These are phyloP conservation scores for Gadopsis marmoratus DNA, from an alignment of 2,797 vertebrate genomes.

Conservation along the genomic window DNA sequence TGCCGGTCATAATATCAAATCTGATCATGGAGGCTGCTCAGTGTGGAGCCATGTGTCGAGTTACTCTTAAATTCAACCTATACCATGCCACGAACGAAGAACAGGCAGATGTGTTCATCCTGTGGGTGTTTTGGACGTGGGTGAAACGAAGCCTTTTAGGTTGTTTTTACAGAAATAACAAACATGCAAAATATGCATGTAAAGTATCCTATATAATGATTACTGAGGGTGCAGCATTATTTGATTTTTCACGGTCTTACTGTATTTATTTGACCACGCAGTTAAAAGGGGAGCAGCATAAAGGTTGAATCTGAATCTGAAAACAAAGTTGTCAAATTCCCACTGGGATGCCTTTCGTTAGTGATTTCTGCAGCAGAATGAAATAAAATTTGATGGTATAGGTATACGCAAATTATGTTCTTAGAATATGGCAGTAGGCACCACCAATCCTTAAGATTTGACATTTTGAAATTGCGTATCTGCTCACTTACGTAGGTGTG, in stretches of 20 bases:
- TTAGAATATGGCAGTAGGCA: constrained; percentile 7
- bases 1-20: constrained; percentile 61
- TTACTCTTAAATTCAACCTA: constrained; percentile 38
- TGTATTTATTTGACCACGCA: not conserved
- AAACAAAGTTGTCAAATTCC: constrained; percentile 16
- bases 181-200: not conserved
- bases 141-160: not conserved
- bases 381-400: not conserved
- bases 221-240: not conserved
- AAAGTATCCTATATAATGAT: not conserved
- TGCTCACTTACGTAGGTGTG: not conserved
- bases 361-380: not conserved
- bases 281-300: constrained; percentile 1
- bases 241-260: constrained; percentile 4
- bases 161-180: constrained; percentile 5
- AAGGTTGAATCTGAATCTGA: constrained; percentile 15
- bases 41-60: constrained; percentile 29
- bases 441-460: not conserved
- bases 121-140: not conserved
- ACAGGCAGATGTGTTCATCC: not conserved
- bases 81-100: constrained; percentile 26
- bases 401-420: not conserved
- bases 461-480: not conserved
- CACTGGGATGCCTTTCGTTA: not conserved
- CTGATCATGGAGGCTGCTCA: constrained; percentile 54